These are phyloP conservation scores for Tanypteryx hageni DNA, from an alignment of 2,888 invertebrate species.

Conservation along the genomic window DNA sequence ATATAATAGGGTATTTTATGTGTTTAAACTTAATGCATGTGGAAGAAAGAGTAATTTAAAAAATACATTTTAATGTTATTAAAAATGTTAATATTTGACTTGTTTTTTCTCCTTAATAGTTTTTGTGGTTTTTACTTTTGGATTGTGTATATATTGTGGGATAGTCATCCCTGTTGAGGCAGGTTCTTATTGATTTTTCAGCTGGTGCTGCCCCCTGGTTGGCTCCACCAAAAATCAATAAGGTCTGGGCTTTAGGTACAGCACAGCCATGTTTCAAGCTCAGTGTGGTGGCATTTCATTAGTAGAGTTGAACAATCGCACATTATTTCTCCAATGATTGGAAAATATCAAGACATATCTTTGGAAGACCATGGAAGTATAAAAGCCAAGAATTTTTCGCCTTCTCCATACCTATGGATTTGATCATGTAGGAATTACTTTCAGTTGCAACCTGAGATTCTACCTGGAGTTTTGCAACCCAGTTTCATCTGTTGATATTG, in stretches of 20 bases:
- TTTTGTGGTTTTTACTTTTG: background rate
- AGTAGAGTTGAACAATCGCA: constrained; percentile 13
- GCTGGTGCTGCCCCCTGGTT: constrained; percentile 54
- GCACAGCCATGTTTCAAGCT: constrained; percentile 49
- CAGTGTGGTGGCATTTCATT: constrained; percentile 36
- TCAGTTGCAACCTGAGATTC: background rate
- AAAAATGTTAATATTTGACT: no score
- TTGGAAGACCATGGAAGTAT: background rate
- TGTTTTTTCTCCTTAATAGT: background rate
- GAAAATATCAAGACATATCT: constrained; percentile 10
- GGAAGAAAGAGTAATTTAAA: no score
- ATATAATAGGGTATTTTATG: no score
- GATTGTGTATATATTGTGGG: background rate
- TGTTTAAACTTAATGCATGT: no score
- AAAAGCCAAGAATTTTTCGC: background rate
- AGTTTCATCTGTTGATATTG: constrained; percentile 32
- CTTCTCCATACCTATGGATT: background rate
- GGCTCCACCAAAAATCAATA: constrained; percentile 55
- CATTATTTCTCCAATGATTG: background rate
- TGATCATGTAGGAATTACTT: constrained; percentile 46
- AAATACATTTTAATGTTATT: no score
- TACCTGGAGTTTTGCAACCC: constrained; percentile 1
- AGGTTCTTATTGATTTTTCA: constrained; percentile 50
- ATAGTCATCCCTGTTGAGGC: constrained; percentile 40
- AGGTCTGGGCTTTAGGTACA: constrained; percentile 41